Base-by-base conservation (phyloP, 2,797 vertebrate species). In the Sardinella longiceps region DNA sequence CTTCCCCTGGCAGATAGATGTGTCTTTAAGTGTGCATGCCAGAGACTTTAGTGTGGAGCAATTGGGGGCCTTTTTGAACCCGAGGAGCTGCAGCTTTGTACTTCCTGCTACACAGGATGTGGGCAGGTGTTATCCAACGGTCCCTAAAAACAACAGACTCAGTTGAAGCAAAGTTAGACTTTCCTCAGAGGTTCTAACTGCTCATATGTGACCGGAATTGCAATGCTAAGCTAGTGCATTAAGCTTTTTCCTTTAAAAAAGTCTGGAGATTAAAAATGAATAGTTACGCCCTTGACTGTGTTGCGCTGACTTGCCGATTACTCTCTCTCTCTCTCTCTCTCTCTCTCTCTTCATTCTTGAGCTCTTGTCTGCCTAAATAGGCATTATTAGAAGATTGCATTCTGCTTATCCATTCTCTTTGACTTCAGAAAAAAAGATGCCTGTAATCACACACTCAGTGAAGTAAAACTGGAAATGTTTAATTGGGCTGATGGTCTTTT, bases 81-180 rank as follows among this genome's bases (percentile, higher is more conserved):
- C 9, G 30, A 30, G 14, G 28, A 70, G 12, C 63, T 12, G 12
- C 12, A 11, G 63, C 28, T 70, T 12, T 70, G 12, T 2, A 89
- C 89, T 93, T 94, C 93, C 93, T 93, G 84, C 85, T 88, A 86
- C 74, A 88, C 90, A 90, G 94, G 93, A 93, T 92, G 90, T 93
- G 87, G 91, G 86, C 90, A 93, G 91, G 91, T 93, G 91, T 85
- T 30, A 11, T 81, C 15, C 45, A 82, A 87, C 63, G 6, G 87
- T 66, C 86, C 48, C 18, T 48, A 14, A 77, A 48, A 83, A 70
- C 63, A 70, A 70, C n/a, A 30, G 9, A 9, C 25, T 63, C n/a
- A 28, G 1, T 25, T 66, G 28, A 70, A 70, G 37, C 53, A 70
- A 66, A 66, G 63, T 30, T 33, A 37, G 63, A 15, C 1, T 33